Conservation (phyloP, 2,888 invertebrate species). For the Podabrus alpinus region DNA sequence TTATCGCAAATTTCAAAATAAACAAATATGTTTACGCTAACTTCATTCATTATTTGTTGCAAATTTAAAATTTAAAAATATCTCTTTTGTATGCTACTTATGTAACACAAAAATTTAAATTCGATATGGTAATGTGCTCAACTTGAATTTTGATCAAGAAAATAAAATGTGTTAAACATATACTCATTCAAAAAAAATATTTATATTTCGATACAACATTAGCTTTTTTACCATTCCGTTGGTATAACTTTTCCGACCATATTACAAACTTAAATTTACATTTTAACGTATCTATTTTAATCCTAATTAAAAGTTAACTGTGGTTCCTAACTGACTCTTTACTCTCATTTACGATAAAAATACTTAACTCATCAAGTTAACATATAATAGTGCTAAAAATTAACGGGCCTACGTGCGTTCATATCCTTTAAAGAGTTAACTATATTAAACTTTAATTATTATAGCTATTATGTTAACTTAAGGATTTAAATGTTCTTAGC, state of each 20-base stretch:
- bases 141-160: slow-evolving; percentile 2
- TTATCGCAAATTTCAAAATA: neutral
- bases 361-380: neutral
- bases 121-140: neutral
- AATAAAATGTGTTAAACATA: neutral
- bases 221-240: neutral
- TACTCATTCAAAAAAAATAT: neutral
- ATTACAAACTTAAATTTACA: neutral
- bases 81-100: neutral
- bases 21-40: neutral
- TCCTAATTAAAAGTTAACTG: neutral
- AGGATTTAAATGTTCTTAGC: neutral
- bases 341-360: neutral
- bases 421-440: neutral
- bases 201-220: neutral
- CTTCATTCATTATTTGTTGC: neutral
- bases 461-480: neutral
- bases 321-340: neutral
- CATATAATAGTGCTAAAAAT: neutral
- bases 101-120: slow-evolving; percentile 1
- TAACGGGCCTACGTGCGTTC: neutral
- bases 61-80: neutral
- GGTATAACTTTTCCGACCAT: neutral
- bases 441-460: neutral
- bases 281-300: neutral